Base-by-base conservation (phyloP, 1,140 invertebrate genomes). In the Lycorma delicatula region DNA sequence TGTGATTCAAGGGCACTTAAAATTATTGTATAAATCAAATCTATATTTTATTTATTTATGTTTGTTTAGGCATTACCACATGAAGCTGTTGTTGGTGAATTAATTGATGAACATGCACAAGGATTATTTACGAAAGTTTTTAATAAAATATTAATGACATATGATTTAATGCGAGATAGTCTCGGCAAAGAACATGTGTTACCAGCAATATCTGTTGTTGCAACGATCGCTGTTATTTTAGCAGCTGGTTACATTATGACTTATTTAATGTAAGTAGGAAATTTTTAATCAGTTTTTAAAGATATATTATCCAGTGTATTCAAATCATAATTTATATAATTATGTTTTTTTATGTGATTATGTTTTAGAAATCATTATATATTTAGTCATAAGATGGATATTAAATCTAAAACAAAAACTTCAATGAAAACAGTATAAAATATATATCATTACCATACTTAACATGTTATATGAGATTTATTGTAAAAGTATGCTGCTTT, bases 221-320 rank as follows among this genome's bases (percentile, higher is more conserved):
- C 83, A 50, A 91, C 92, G 6, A 77, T 94, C 51, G 72, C 83
- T 48, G 82, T 94, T 59, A 89, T 96, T 65, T 76, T 88, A 56
- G 80, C 79, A 41, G 83, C 86, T 55, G 90, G 89, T 3, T 95
- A 93, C 71, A 79, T 91, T 51, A 91, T 96, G 86, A 83, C 87
- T 13, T 91, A 93, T 71, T 77, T 95, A 67, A 87, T 92, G 80
- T 88, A 74, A 77, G 79, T 80, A 63, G 31, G 54, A 52, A n/a
- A 54, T 58, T 9, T 16, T 6, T 9, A 46, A 16, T 46, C 20
- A 6, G 6, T 6, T 9, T 50, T 31, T 44, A 20, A 47, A 49
- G 28, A 59, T 20, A 54, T 38, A 44, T 26, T n/a, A n/a, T n/a
- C n/a, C n/a, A n/a, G n/a, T n/a, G n/a, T n/a, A n/a, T n/a, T n/a